phyloP scores from a whole-genome alignment of 2,888 invertebrate species.

The Ochlodes sylvanus region DNA sequence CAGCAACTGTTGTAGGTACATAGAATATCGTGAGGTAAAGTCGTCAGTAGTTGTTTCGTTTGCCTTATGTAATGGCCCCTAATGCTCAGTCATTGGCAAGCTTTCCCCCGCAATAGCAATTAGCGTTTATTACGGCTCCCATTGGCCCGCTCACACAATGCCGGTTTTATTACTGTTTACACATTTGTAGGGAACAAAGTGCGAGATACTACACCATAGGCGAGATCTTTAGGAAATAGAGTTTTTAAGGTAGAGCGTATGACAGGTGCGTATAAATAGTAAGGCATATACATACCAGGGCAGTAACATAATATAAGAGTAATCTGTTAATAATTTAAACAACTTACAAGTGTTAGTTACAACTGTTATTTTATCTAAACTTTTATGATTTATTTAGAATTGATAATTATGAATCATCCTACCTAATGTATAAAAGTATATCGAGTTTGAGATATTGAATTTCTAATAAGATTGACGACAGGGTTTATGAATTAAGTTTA shows the following conservation, averaged over 20 bases:
- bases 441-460: too few species aligned
- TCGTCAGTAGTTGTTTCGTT: conserved; percentile 34
- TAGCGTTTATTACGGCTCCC: conserved; percentile 72
- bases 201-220: not conserved
- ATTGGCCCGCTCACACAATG: conserved; percentile 58
- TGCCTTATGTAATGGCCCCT: conserved; percentile 66
- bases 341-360: too few species aligned
- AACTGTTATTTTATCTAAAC: too few species aligned
- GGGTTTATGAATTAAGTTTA: too few species aligned
- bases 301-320: too few species aligned
- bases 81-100: conserved; percentile 82
- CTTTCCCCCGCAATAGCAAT: conserved; percentile 73
- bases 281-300: too few species aligned
- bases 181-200: conserved; percentile 19
- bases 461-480: too few species aligned
- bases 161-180: conserved; percentile 28
- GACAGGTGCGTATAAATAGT: too few species aligned
- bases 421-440: too few species aligned
- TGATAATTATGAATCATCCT: too few species aligned
- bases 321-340: not conserved
- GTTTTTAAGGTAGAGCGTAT: not conserved
- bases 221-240: not conserved
- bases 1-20: too few species aligned
- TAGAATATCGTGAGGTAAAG: not conserved
- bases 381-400: too few species aligned